Conservation (phyloP, 2,888 invertebrate genomes). For the Opisthograptis luteolata region DNA sequence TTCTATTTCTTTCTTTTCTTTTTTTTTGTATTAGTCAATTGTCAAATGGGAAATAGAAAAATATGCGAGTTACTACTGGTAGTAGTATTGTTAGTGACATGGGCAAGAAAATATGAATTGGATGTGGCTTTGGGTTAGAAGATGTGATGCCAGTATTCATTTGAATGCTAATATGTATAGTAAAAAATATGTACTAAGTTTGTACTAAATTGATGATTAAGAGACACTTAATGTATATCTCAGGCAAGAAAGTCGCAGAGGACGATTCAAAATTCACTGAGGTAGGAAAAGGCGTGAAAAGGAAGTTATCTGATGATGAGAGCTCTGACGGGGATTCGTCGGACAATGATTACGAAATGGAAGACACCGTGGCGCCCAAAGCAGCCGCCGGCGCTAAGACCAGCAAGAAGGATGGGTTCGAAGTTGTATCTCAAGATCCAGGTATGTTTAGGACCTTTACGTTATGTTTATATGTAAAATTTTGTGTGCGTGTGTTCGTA, state of each 20-base stretch:
- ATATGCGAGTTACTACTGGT: no score
- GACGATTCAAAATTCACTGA: constrained; percentile 38
- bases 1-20: no score
- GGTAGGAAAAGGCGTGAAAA: constrained; percentile 48
- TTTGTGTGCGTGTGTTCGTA: no score
- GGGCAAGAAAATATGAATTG: no score
- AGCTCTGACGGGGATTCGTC: constrained; percentile 73
- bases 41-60: no score
- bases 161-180: no score
- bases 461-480: neutral
- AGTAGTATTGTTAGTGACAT: no score
- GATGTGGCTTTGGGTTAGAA: no score
- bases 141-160: no score
- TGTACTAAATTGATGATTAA: no score
- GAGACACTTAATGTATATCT: constrained; percentile 15
- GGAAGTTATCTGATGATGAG: constrained; percentile 64
- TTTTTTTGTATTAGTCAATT: no score
- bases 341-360: constrained; percentile 79
- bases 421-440: constrained; percentile 86
- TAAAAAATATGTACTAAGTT: neutral
- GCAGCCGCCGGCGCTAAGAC: constrained; percentile 52
- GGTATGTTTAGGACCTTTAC: constrained; percentile 53
- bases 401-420: constrained; percentile 86
- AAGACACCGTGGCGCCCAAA: constrained; percentile 58
- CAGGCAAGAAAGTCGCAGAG: constrained; percentile 68